Conservation (phyloP, 1,140 invertebrate genomes). For the Psix sp. region DNA sequence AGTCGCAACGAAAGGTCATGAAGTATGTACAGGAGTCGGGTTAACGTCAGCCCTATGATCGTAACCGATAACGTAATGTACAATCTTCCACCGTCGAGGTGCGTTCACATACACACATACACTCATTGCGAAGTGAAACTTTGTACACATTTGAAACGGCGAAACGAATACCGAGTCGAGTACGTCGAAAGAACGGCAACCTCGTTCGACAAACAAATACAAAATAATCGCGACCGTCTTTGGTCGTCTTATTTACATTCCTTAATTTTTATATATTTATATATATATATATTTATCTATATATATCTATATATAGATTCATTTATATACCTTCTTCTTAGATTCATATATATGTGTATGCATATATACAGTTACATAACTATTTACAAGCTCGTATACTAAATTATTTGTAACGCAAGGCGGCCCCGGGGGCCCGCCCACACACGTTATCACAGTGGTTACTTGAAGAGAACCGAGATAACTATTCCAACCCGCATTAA, state of each 20-base stretch:
- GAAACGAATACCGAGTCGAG: not conserved
- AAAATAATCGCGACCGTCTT: slow-evolving; percentile 19
- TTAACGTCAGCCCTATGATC: slow-evolving; percentile 3
- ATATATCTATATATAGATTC: slow-evolving; percentile 16
- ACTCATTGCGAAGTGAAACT: slow-evolving; percentile 14
- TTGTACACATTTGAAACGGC: slow-evolving; percentile 1
- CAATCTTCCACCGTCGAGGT: slow-evolving; percentile 7
- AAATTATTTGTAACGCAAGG: slow-evolving; percentile 46
- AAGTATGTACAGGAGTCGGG: slow-evolving; percentile 19
- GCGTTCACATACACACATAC: slow-evolving; percentile 28
- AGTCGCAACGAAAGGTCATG: slow-evolving; percentile 24
- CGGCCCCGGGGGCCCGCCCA: slow-evolving; percentile 2
- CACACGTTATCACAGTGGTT: slow-evolving; percentile 69
- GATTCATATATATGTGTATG: slow-evolving; percentile 32
- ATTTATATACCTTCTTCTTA: slow-evolving; percentile 29
- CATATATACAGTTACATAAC: slow-evolving; percentile 38
- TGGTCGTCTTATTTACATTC: slow-evolving; percentile 30
- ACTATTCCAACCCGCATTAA: slow-evolving; percentile 63
- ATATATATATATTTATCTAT: slow-evolving; percentile 34
- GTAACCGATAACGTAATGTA: slow-evolving; percentile 1
- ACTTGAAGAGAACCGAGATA: slow-evolving; percentile 68
- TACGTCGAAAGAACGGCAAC: not conserved
- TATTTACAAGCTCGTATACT: slow-evolving; percentile 62
- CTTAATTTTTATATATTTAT: slow-evolving; percentile 39
- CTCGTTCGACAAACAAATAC: slow-evolving; percentile 5